Evolutionary conservation across 35 echinoderm and acorn worm genomes (phyloP), one percentile per base, ranked within the genome.

Genomic region (Apostichopus japonicus): DNA sequence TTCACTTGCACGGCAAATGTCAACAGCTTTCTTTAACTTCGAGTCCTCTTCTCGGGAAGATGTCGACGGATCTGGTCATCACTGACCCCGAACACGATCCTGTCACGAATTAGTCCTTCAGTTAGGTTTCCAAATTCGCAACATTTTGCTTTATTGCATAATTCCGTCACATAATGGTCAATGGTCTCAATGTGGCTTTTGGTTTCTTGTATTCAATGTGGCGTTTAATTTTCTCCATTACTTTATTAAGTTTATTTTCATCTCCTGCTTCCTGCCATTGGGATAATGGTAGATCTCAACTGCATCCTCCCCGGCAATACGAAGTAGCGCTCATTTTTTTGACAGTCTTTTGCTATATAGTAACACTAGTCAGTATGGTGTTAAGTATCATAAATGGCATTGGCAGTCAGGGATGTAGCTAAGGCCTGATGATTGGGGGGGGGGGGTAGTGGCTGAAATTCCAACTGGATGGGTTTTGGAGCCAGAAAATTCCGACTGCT

Each of bases 201-300:
- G 90, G 22, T 55, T 77, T 79, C 90, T 91, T 10, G 10, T 91
- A 10, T 91, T 91, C 8, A 91, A 77, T 57, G 54, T 91, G 90
- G 13, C 73, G 33, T 56, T 91, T 54, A 13, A 84, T 19, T 54
- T 56, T 6, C 4, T 54, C 53, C 51, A 91, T 8, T 55, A 79
- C 24, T 17, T 79, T 79, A 10, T 86, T 24, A 65, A 6, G 44
- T 24, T 63, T 61, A 6, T 10, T 33, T 84, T 80, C 51, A 15
- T 65, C 91, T 11, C n/a, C 59, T 56, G 56, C 19, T 15, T 24
- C 56, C 4, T 5, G 51, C 90, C 90, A 83, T 6, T 6, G 6
- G 54, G n/a, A n/a, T n/a, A 92, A 92, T 9, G 80, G 54, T 84
- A 92, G 4, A 82, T 10, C 11, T 92, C 91, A 5, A 92, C 57